These are phyloP conservation scores for Pemphigus obesinymphae DNA, from an alignment of 1,140 invertebrate genomes.

Conservation along the genomic window DNA sequence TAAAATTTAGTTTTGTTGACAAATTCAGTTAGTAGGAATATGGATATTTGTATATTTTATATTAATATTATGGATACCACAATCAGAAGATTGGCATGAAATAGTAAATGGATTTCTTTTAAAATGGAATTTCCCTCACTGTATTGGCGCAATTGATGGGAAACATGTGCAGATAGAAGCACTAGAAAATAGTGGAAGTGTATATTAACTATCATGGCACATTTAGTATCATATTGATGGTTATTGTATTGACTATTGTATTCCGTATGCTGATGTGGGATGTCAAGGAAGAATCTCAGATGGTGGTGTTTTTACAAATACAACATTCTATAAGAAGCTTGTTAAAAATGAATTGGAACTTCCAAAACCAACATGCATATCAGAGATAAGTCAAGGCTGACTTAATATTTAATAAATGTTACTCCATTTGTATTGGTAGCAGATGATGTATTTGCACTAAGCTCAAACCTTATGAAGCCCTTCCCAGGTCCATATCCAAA, in stretches of 20 bases:
- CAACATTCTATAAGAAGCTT: background rate
- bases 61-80: too few species aligned
- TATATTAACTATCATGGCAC: constrained; percentile 55
- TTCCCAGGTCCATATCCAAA: background rate
- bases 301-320: constrained; percentile 44
- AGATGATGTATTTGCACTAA: constrained; percentile 33
- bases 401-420: too few species aligned
- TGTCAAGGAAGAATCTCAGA: constrained; percentile 48
- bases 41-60: too few species aligned
- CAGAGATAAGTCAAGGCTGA: background rate
- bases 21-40: too few species aligned
- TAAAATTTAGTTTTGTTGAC: too few species aligned
- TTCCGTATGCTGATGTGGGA: constrained; percentile 47
- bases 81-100: constrained; percentile 45
- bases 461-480: constrained; percentile 30
- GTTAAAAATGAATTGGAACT: background rate
- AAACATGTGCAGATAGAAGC: constrained; percentile 51
- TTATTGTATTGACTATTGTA: constrained; percentile 47
- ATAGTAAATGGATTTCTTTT: constrained; percentile 49
- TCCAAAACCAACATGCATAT: background rate
- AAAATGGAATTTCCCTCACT: constrained; percentile 54
- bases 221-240: constrained; percentile 52
- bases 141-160: constrained; percentile 53
- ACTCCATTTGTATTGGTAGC: constrained; percentile 36
- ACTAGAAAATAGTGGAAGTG: constrained; percentile 49